These are phyloP conservation scores for Dicrostonyx torquatus DNA, from an alignment of 2,797 vertebrate genomes.

Conservation along the genomic window DNA sequence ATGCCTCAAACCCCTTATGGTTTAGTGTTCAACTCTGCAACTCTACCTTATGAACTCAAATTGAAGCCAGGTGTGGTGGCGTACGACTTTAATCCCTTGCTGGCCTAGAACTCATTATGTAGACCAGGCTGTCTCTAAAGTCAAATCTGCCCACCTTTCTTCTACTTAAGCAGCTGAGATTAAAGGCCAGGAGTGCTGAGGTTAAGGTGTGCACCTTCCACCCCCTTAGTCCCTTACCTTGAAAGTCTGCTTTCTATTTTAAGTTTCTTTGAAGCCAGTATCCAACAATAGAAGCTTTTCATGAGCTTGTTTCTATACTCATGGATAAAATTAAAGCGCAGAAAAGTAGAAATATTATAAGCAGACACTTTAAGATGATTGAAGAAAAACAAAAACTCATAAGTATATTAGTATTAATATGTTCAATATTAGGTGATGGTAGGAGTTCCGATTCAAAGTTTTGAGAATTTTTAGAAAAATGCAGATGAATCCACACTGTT, in stretches of 20 bases:
- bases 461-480: neutral
- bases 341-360: neutral
- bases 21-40: neutral
- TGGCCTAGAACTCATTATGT: neutral
- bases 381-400: neutral
- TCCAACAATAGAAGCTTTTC: neutral
- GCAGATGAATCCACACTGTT: neutral
- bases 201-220: neutral
- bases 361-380: neutral
- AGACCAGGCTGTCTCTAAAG: neutral
- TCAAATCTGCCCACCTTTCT: neutral
- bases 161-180: neutral
- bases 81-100: neutral
- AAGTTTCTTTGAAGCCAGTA: conserved; percentile 59
- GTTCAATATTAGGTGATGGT: neutral
- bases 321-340: conserved; percentile 18
- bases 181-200: neutral
- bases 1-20: neutral
- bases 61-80: neutral
- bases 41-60: neutral
- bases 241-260: conserved; percentile 41
- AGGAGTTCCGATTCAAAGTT: neutral
- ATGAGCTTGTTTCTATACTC: neutral
- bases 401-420: neutral
- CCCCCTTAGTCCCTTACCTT: conserved; percentile 23